These are phyloP conservation scores for Mesitornis unicolor DNA, from an alignment of 2,113 vertebrate genomes.

Conservation along the genomic window DNA sequence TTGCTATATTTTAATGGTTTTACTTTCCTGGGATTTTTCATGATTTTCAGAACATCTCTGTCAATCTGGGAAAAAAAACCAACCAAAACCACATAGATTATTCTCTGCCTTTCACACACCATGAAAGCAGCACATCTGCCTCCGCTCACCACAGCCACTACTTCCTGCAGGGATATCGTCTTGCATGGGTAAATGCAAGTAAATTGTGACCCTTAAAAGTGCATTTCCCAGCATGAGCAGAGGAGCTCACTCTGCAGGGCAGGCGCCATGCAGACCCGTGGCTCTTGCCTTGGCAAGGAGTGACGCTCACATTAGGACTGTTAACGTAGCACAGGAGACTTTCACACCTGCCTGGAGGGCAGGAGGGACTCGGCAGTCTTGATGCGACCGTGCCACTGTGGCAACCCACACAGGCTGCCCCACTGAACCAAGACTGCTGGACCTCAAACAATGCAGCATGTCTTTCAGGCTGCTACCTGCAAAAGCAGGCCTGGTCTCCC, in stretches of 20 bases:
- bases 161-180: background rate
- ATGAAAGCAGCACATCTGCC: background rate
- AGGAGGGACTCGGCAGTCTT: background rate
- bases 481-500: background rate
- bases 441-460: accelerated
- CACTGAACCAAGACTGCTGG: background rate
- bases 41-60: accelerated
- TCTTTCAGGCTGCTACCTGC: background rate
- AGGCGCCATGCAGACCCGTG: too few relatives aligned
- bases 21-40: accelerated
- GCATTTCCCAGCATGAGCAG: background rate
- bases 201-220: background rate
- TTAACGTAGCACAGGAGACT: background rate
- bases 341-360: background rate
- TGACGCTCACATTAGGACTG: background rate
- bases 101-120: background rate
- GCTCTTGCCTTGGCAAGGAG: background rate
- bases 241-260: background rate
- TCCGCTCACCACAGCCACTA: background rate
- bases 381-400: background rate
- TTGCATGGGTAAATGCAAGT: background rate
- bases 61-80: constrained; percentile 67
- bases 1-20: accelerated
- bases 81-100: background rate
- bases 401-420: background rate